Evolutionary conservation across 2,797 vertebrate species (phyloP).

Genomic region (Paratrypauchen microcephalus): DNA sequence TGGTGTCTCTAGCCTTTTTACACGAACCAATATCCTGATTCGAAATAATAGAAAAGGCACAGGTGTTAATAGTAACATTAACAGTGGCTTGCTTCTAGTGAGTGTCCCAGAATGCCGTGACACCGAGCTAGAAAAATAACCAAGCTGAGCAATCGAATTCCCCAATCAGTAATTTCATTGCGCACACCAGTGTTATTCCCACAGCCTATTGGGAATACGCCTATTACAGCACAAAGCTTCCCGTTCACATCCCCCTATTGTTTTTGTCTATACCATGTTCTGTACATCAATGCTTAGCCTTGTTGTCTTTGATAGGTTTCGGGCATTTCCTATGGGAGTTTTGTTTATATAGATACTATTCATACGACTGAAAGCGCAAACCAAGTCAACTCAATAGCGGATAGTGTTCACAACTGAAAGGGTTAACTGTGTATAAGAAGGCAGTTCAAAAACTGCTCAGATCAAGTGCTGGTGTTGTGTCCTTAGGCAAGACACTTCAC

Average conservation of each 20-base stretch:
- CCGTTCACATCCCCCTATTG: not conserved
- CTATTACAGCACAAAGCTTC: not conserved
- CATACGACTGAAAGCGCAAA: conserved; percentile 10
- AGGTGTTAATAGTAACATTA: conserved; percentile 19
- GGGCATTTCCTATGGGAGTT: not conserved
- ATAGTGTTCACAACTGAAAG: not conserved
- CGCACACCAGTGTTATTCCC: not conserved
- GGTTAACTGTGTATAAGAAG: not conserved
- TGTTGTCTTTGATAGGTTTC: conserved; percentile 1
- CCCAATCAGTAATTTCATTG: conserved; percentile 17
- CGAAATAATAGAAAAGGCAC: conserved; percentile 11
- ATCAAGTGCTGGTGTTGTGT: too few relatives aligned
- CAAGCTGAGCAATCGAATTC: conserved; percentile 10
- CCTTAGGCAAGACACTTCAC: too few relatives aligned
- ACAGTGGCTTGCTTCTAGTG: conserved; percentile 8
- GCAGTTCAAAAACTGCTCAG: too few relatives aligned
- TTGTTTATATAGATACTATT: conserved; percentile 5
- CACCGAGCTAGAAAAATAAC: conserved; percentile 10
- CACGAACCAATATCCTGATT: conserved; percentile 3
- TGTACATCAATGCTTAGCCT: not conserved
- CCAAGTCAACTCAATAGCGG: not conserved
- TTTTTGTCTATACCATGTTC: not conserved
- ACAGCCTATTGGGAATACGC: not conserved
- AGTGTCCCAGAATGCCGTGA: conserved; percentile 13
- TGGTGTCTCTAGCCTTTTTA: not conserved